Conservation (phyloP, 2,113 vertebrate genomes). For the Oophaga pumilio region DNA sequence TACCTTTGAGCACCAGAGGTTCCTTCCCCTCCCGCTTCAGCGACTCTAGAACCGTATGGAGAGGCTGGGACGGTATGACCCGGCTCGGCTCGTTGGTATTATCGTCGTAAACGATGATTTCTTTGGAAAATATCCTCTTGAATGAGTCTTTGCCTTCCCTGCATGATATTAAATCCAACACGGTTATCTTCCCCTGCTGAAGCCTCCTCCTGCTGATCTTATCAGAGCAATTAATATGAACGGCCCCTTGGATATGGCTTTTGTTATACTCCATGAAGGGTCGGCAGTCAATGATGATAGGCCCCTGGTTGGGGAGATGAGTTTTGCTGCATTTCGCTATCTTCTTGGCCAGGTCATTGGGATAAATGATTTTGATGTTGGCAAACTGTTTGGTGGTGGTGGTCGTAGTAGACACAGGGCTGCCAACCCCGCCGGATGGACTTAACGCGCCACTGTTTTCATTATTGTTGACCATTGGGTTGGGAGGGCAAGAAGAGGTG, state of each 20-base stretch:
- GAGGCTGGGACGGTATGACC: conserved; percentile 87
- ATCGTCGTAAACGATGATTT: conserved; percentile 97
- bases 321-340: conserved; percentile 90
- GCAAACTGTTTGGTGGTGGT: conserved; percentile 70
- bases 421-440: conserved; percentile 74
- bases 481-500: conserved; percentile 73
- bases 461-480: conserved; percentile 85
- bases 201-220: conserved; percentile 96
- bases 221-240: conserved; percentile 97
- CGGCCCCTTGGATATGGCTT: conserved; percentile 94
- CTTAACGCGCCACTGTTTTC: conserved; percentile 79
- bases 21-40: conserved; percentile 96
- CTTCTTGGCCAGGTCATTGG: conserved; percentile 92
- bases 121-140: conserved; percentile 98
- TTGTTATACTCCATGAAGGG: conserved; percentile 99
- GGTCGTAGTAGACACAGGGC: conserved; percentile 72
- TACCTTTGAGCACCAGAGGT: conserved; percentile 96
- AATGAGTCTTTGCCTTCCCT: conserved; percentile 94
- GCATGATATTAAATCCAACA: conserved; percentile 97
- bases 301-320: conserved; percentile 84
- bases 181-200: conserved; percentile 98
- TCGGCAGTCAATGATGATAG: conserved; percentile 96
- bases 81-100: conserved; percentile 90
- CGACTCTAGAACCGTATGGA: conserved; percentile 93
- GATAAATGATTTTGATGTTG: conserved; percentile 88